Conservation (phyloP, 2,113 vertebrate genomes). For the Eudorcas thomsonii region DNA sequence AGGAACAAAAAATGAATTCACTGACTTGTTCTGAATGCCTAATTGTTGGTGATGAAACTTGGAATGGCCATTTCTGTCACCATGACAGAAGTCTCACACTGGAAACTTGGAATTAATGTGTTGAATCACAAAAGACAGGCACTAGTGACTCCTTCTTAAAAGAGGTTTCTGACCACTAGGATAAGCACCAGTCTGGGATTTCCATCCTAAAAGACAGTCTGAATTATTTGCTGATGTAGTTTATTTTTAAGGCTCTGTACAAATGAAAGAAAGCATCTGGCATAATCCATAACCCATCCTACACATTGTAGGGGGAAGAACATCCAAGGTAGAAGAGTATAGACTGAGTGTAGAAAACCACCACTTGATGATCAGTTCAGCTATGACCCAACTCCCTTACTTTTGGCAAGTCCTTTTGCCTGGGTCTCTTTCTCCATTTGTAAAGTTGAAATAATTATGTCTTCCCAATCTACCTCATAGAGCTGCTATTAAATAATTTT, state of each 20-base stretch:
- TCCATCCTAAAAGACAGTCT: neutral
- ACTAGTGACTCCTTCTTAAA: neutral
- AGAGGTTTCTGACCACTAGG: neutral
- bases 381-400: neutral
- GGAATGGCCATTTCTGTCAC: neutral
- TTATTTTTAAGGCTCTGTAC: neutral
- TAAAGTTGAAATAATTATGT: neutral
- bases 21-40: neutral
- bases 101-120: neutral
- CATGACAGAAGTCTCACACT: neutral
- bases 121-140: neutral
- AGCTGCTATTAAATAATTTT: neutral
- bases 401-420: neutral
- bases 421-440: neutral
- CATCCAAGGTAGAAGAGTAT: neutral
- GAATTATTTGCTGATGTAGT: neutral
- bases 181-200: neutral
- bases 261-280: neutral
- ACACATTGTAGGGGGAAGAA: neutral
- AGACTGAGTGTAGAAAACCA: neutral
- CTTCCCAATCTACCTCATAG: neutral
- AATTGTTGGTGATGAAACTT: neutral
- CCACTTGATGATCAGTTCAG: neutral
- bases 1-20: neutral
- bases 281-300: accelerated